Evolutionary conservation across 2,113 vertebrate genomes (phyloP).

Genomic region (Morone chrysops): DNA sequence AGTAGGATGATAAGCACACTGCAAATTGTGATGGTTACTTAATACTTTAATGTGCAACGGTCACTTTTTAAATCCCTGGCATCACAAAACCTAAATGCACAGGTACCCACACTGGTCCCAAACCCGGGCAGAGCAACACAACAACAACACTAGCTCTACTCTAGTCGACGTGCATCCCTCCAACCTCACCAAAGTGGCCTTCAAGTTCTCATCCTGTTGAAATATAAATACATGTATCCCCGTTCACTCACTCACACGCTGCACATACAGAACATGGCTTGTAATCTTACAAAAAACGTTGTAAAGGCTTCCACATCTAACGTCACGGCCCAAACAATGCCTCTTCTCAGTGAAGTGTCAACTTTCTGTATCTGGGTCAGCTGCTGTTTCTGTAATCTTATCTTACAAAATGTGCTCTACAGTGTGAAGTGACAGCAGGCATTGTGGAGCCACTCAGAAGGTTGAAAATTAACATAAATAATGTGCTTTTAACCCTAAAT

Average conservation of each 20-base stretch:
- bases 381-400: conserved; percentile 10
- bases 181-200: neutral
- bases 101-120: neutral
- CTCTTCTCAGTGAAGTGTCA: neutral
- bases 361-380: conserved; percentile 35
- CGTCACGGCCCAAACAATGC: neutral
- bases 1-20: neutral
- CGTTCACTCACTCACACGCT: neutral
- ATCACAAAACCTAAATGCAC: neutral
- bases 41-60: neutral
- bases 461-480: neutral
- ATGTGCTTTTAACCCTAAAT: neutral
- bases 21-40: neutral
- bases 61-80: neutral
- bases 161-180: neutral
- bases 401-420: conserved; percentile 6
- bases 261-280: neutral
- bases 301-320: neutral
- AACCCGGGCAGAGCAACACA: neutral
- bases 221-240: neutral
- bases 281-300: neutral
- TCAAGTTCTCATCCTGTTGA: neutral
- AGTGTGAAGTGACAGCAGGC: neutral
- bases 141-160: neutral
- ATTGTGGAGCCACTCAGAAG: neutral